Evolutionary conservation across 2,797 vertebrate species (phyloP).

Genomic region (Echeneis naucrates): DNA sequence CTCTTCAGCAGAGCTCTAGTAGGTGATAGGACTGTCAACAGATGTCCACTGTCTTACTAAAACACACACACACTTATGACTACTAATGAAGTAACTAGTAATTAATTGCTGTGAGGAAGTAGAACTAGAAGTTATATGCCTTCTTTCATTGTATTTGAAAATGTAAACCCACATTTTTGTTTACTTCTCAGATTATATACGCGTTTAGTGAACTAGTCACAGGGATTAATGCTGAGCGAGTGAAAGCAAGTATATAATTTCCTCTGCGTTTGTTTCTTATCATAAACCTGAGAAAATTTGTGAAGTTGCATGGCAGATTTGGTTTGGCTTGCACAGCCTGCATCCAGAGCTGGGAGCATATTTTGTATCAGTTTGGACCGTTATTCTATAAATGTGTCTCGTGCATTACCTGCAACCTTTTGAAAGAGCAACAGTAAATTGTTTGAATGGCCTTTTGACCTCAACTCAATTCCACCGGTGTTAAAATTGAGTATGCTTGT

Average conservation of each 20-base stretch:
- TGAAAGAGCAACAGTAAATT: neutral
- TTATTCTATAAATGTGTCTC: neutral
- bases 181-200: neutral
- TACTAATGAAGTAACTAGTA: neutral
- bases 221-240: neutral
- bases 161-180: constrained; percentile 2
- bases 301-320: constrained; percentile 11
- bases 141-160: constrained; percentile 1
- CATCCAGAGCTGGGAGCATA: neutral
- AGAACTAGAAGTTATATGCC: neutral
- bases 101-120: constrained; percentile 10
- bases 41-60: constrained; percentile 13
- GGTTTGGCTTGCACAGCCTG: constrained; percentile 8
- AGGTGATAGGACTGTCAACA: constrained; percentile 61
- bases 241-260: neutral
- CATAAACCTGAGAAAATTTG: constrained; percentile 20
- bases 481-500: neutral
- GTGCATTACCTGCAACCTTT: neutral
- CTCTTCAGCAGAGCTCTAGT: constrained; percentile 98
- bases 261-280: neutral
- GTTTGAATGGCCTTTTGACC: neutral
- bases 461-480: neutral
- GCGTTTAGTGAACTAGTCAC: constrained; percentile 4
- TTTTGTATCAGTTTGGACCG: neutral
- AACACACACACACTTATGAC: constrained; percentile 17